Conservation (phyloP, 2,888 invertebrate genomes). For the Helobdella robusta region DNA sequence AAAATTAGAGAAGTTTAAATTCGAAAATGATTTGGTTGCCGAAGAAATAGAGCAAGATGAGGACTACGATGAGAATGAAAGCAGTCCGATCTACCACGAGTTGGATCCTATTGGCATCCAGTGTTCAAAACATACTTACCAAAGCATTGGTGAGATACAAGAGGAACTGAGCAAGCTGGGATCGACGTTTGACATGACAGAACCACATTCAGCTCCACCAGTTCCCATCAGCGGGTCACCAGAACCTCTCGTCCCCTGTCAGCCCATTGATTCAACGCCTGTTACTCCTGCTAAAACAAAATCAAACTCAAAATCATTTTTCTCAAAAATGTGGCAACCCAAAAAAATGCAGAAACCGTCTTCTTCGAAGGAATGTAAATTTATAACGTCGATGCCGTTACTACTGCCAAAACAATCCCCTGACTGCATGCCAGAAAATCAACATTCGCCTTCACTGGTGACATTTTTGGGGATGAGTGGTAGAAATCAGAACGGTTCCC, state of each 20-base stretch:
- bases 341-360: neutral
- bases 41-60: neutral
- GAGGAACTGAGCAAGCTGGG: constrained; percentile 21
- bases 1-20: constrained; percentile 8
- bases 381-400: constrained; percentile 9
- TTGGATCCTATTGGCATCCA: constrained; percentile 22
- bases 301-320: constrained; percentile 14
- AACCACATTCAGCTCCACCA: constrained; percentile 20
- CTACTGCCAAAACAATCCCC: constrained; percentile 6
- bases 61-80: constrained; percentile 17
- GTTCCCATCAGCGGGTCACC: neutral
- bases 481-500: neutral
- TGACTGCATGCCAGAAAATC: neutral
- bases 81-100: constrained; percentile 28
- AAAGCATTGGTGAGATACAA: constrained; percentile 26
- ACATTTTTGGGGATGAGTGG: neutral
- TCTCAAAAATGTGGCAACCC: constrained; percentile 20
- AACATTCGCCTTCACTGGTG: neutral
- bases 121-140: constrained; percentile 26
- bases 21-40: neutral
- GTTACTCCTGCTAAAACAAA: neutral
- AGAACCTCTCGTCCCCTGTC: neutral
- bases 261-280: neutral
- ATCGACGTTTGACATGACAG: neutral
- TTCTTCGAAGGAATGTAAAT: neutral